Conservation (phyloP, 2,113 vertebrate genomes). For the Pantherophis guttatus region DNA sequence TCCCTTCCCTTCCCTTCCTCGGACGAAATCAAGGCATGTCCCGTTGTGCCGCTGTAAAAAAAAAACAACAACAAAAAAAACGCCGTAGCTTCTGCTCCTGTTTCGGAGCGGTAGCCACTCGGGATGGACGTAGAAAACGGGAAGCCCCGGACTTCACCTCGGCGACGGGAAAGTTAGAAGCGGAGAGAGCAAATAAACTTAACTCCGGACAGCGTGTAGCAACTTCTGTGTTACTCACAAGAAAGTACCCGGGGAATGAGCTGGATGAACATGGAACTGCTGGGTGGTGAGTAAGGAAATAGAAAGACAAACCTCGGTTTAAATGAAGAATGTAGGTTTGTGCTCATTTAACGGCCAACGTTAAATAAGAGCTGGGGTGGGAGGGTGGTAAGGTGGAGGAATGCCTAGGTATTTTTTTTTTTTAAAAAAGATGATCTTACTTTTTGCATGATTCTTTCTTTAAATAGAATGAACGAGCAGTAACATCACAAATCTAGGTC, state of each 20-base stretch:
- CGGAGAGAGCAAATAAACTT: background rate
- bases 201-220: background rate
- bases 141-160: background rate
- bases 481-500: background rate
- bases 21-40: constrained; percentile 1
- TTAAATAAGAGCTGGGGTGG: background rate
- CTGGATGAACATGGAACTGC: background rate
- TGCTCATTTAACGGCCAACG: background rate
- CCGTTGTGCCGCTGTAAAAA: background rate
- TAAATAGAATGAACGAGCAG: background rate
- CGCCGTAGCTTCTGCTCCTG: background rate
- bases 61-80: too few species aligned
- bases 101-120: background rate
- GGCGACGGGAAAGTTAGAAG: background rate
- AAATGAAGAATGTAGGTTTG: background rate
- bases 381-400: background rate
- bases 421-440: background rate
- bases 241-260: background rate
- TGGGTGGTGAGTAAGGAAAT: background rate
- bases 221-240: background rate
- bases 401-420: background rate
- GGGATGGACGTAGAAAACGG: background rate
- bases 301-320: background rate
- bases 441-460: background rate
- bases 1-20: constrained; percentile 61